Base-by-base conservation (phyloP, 2,797 vertebrate genomes). In the Melanitta fusca region DNA sequence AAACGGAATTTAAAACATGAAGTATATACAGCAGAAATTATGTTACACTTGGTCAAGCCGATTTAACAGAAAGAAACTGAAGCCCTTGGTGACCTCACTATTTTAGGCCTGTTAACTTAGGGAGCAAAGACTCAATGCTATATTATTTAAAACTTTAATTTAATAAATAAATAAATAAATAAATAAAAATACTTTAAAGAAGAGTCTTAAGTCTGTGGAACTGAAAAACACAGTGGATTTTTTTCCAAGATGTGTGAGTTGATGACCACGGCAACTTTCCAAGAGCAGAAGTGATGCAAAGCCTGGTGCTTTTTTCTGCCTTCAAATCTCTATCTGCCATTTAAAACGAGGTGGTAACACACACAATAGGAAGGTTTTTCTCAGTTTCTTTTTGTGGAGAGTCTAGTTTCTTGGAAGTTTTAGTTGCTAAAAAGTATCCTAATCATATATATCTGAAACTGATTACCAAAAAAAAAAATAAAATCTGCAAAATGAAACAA, bases 401-500 rank as follows among this genome's bases (percentile, higher is more conserved):
- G 16, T 19, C 65, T n/a, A 77, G 43, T 61, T 95, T 85, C 24
- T 53, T 74, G 32, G 54, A 86, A 96, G 74, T 96, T 95, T 89
- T 41, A 58, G 75, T 49, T 91, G 69, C 27, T 87, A 88, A 83
- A 95, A 95, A 81, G 36, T 68, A 85, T 49, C 78, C 73, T 60
- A 80, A 78, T 89, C 61, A 85, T 92, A 89, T 43, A 88, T 82
- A 88, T 87, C 36, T 79, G 73, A 94, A 95, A 94, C 57, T 78
- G 79, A 93, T 94, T 93, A 91, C 75, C 3, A 69, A 39, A 70
- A 74, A 61, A 85, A 86, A 88, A 97, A 97, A n/a, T n/a, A 89
- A 19, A 45, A 45, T 90, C 57, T 91, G 92, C 78, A 97, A 95
- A 96, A 97, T 95, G 87, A 97, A 98, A 97, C 91, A 97, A 97